phyloP scores from a whole-genome alignment of 2,797 vertebrate species.

The Sarcoramphus papa region DNA sequence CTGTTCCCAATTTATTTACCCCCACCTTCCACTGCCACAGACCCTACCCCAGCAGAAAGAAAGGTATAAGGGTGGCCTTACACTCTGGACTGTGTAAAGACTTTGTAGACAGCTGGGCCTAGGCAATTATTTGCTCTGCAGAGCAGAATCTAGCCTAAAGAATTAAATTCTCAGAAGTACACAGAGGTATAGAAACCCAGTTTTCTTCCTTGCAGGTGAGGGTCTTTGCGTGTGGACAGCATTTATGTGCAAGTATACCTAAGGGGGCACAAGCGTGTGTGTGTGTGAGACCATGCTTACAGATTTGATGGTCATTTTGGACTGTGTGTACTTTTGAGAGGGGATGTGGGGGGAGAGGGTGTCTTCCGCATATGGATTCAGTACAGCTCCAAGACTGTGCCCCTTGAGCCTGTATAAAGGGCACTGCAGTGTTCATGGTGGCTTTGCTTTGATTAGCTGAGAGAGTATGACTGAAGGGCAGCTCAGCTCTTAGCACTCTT shows the following conservation, averaged over 20 bases:
- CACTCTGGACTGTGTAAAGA: neutral
- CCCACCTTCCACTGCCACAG: neutral
- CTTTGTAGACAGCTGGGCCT: neutral
- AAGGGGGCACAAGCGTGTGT: rapidly evolving
- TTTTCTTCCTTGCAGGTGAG: neutral
- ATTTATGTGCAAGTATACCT: neutral
- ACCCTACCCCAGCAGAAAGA: neutral
- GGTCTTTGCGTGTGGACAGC: neutral
- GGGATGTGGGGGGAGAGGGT: neutral
- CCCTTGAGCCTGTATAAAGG: neutral
- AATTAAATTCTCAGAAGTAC: neutral
- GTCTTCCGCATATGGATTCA: neutral
- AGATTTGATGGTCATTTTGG: neutral
- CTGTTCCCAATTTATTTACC: neutral
- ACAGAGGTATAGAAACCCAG: neutral
- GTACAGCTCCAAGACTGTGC: neutral
- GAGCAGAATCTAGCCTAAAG: neutral
- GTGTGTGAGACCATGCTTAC: neutral
- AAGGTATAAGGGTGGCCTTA: neutral
- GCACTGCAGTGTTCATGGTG: neutral
- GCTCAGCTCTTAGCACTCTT: neutral
- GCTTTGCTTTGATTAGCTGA: neutral
- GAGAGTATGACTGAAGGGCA: neutral
- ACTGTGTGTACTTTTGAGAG: neutral
- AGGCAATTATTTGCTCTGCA: neutral